Evolutionary conservation across 1,140 invertebrate genomes (phyloP).

Genomic region (Calliopsis andreniformis): DNA sequence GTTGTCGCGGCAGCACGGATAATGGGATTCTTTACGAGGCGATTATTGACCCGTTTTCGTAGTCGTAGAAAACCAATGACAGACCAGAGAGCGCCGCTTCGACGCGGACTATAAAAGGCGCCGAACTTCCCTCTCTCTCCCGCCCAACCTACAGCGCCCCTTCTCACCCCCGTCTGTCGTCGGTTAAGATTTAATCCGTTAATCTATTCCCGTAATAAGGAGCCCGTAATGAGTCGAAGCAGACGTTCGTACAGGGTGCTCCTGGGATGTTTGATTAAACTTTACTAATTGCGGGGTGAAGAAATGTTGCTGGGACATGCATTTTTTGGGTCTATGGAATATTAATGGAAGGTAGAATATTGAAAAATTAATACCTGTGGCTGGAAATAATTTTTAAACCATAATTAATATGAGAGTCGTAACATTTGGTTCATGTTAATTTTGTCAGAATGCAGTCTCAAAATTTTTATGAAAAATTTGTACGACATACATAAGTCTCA

Average conservation of each 20-base stretch:
- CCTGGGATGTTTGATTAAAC: background rate
- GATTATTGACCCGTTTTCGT: constrained; percentile 66
- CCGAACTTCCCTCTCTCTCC: constrained; percentile 25
- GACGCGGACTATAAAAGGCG: constrained; percentile 26
- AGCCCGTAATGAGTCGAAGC: constrained; percentile 70
- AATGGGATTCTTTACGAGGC: constrained; percentile 66
- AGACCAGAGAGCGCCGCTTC: constrained; percentile 34
- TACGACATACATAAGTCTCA: too few relatives aligned
- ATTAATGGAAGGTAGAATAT: too few relatives aligned
- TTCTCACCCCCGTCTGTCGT: constrained; percentile 44
- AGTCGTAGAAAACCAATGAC: constrained; percentile 58
- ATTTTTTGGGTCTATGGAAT: too few relatives aligned
- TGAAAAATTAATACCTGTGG: too few relatives aligned
- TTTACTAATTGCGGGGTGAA: background rate
- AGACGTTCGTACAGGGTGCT: constrained; percentile 37
- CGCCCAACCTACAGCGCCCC: background rate
- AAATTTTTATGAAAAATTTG: too few relatives aligned
- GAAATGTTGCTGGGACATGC: background rate
- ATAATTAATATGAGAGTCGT: too few relatives aligned
- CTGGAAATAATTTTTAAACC: too few relatives aligned
- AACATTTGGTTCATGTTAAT: too few relatives aligned
- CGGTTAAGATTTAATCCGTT: constrained; percentile 69
- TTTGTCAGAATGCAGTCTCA: too few relatives aligned
- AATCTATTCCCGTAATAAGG: constrained; percentile 70
- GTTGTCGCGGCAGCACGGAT: constrained; percentile 45